Conservation (phyloP, 1,140 invertebrate genomes). For the Vollenhovia emeryi region DNA sequence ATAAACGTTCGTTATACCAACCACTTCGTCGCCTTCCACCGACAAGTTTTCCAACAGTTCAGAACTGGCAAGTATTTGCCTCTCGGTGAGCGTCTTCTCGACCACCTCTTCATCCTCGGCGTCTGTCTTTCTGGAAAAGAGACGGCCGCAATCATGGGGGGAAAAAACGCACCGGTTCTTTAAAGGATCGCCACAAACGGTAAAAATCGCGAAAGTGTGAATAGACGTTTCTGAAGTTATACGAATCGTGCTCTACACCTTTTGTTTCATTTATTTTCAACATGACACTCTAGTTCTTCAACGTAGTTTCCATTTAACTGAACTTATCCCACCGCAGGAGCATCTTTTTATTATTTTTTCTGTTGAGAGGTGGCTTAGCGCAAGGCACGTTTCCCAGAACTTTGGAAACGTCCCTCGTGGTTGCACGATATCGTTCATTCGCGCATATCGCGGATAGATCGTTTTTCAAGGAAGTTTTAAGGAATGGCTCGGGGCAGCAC, state of each 20-base stretch:
- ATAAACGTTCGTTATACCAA: constrained; percentile 78
- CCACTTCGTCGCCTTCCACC: constrained; percentile 89
- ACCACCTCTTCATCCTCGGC: constrained; percentile 72
- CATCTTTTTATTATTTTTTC: too few relatives aligned
- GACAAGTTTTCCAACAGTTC: constrained; percentile 87
- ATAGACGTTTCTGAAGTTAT: neutral
- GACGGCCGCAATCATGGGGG: neutral
- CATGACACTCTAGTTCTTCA: too few relatives aligned
- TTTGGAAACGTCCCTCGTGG: too few relatives aligned
- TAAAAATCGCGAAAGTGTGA: neutral
- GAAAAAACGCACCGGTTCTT: neutral
- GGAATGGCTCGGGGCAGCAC: neutral
- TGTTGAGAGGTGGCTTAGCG: too few relatives aligned
- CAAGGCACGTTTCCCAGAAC: too few relatives aligned
- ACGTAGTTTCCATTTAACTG: too few relatives aligned
- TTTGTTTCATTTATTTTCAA: too few relatives aligned
- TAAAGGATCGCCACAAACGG: neutral
- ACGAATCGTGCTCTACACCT: too few relatives aligned
- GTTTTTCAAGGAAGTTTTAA: neutral
- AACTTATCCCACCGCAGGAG: too few relatives aligned
- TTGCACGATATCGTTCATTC: neutral
- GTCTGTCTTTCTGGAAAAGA: constrained; percentile 30
- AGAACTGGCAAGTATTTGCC: constrained; percentile 86
- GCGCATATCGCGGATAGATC: too few relatives aligned
- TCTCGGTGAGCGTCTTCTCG: constrained; percentile 85